phyloP scores from a whole-genome alignment of 2,113 vertebrate species.

The Dasyurus viverrinus region DNA sequence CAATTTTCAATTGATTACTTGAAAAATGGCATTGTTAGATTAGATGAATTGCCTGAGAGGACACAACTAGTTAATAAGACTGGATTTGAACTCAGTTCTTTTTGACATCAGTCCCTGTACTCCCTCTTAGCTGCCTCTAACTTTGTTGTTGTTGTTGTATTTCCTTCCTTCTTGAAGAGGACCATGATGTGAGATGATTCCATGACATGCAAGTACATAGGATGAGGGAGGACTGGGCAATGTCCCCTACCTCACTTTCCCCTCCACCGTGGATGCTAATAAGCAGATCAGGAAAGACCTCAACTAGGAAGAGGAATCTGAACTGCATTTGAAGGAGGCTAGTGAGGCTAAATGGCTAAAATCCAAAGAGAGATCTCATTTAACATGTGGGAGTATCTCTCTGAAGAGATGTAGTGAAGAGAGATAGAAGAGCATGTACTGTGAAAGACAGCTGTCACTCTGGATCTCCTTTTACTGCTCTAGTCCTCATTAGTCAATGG shows the following conservation, averaged over 20 bases:
- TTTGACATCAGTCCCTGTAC: not conserved
- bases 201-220: too few relatives aligned
- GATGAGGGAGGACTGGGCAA: too few relatives aligned
- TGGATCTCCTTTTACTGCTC: constrained; percentile 1
- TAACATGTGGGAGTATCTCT: not conserved
- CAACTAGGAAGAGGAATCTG: not conserved
- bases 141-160: too few relatives aligned
- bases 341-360: not conserved
- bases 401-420: not conserved
- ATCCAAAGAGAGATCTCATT: not conserved
- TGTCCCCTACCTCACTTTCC: too few relatives aligned
- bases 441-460: not conserved
- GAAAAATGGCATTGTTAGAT: too few relatives aligned
- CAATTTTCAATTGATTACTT: too few relatives aligned
- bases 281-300: not conserved
- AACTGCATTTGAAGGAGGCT: not conserved
- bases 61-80: not conserved
- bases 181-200: too few relatives aligned
- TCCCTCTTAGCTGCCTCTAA: not conserved
- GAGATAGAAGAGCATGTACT: not conserved
- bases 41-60: not conserved
- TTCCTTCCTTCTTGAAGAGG: too few relatives aligned
- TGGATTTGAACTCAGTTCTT: not conserved
- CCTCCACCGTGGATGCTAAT: not conserved
- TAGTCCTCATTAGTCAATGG: constrained; percentile 27